Evolutionary conservation across 2,797 vertebrate genomes (phyloP).

Genomic region (Acipenser oxyrinchus): DNA sequence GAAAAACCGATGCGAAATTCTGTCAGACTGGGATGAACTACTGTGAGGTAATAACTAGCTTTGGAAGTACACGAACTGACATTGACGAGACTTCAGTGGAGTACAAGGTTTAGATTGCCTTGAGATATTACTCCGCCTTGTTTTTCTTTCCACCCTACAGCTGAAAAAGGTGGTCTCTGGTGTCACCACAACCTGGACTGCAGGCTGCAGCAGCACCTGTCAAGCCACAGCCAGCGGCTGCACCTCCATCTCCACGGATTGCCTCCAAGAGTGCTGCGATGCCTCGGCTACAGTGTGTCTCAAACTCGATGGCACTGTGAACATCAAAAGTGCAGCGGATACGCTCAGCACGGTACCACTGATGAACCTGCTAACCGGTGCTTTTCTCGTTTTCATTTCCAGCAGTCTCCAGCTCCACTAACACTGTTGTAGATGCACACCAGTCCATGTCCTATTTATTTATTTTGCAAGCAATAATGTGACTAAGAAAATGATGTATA

Average conservation of each 20-base stretch:
- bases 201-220: conserved; percentile 59
- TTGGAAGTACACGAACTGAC: neutral
- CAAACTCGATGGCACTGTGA: conserved; percentile 55
- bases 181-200: conserved; percentile 38
- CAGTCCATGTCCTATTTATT: no score
- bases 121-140: neutral
- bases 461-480: no score
- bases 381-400: conserved; percentile 40
- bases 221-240: conserved; percentile 28
- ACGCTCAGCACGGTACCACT: conserved; percentile 18
- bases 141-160: conserved; percentile 40
- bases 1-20: conserved; percentile 11
- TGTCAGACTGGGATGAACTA: conserved; percentile 41
- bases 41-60: conserved; percentile 56
- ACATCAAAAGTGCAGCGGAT: conserved; percentile 39
- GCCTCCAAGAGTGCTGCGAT: conserved; percentile 66
- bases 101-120: no score
- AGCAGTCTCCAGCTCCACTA: conserved; percentile 14
- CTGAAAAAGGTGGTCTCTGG: conserved; percentile 44
- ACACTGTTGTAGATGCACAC: no score
- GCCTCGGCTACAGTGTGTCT: conserved; percentile 52
- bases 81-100: neutral
- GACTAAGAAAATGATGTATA: no score
- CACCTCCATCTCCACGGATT: conserved; percentile 27
- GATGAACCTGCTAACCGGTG: conserved; percentile 26